Base-by-base conservation (phyloP, 37 sponge, comb jelly and placozoan species). In the Geodia barretti region DNA sequence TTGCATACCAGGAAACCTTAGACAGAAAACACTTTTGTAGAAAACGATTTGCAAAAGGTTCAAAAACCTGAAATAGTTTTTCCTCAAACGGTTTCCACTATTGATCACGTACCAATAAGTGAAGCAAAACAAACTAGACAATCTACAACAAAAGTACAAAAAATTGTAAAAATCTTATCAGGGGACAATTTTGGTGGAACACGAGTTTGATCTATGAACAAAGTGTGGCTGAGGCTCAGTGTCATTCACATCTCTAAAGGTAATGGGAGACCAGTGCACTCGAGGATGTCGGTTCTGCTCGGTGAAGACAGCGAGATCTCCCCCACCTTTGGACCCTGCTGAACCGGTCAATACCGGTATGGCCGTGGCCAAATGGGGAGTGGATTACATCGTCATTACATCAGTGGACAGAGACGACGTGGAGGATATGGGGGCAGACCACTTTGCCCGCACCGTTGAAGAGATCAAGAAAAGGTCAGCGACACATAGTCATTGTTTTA, bases 331-430 rank as follows among this genome's bases (percentile, higher is more conserved):
- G 68, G 99, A 98, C 77, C 97, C 99, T 5, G n/a, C 60, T 60
- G 99, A 98, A 65, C 99, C 99, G 0, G 41, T 42, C n/a, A 98
- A 94, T 76, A 98, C 99, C 19, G 99, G 91, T 7, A 30, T 77
- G 39, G 99, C 99, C 31, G 88, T 96, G 4, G 88, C 93, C 30
- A 64, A 69, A 39, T 96, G 99, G 99, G 96, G 95, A 23, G 74
- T 98, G 75, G 95, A 96, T 47, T 98, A 98, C 75, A 84, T 98
- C 3, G 99, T 98, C 25, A 89, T 98, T 29, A 98, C 99, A 20
- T 98, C 99, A 77, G 99, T 98, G 61, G 99, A 98, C 70, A 86
- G 99, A 87, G 99, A 98, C 83, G 97, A 98, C 43, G 29, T 98
- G 39, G 35, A 91, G 58, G 99, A 98, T 83, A 93, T 89, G 38